These are phyloP conservation scores for Diplazon laetatorius DNA, from an alignment of 2,888 invertebrate species.

Conservation along the genomic window DNA sequence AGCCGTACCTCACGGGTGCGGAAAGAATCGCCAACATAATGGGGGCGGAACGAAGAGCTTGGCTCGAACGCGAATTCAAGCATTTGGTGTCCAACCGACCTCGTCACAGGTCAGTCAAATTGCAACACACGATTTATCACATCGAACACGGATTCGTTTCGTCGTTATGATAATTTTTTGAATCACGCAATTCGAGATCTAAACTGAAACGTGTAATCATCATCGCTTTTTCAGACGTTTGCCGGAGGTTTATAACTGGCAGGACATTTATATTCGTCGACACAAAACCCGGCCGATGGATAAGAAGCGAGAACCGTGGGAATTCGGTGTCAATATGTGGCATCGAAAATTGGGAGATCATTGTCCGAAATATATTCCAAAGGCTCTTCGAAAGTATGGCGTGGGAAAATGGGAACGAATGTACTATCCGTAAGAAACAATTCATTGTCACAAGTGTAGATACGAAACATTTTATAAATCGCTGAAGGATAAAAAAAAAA, in stretches of 20 bases:
- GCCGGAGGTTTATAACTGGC: slow-evolving; percentile 92
- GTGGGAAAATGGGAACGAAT: slow-evolving; percentile 87
- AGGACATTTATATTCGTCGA: slow-evolving; percentile 90
- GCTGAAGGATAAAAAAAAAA: too few species aligned
- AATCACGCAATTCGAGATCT: too few species aligned
- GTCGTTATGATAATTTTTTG: slow-evolving; percentile 13
- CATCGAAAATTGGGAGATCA: slow-evolving; percentile 88
- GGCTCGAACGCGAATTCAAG: slow-evolving; percentile 89
- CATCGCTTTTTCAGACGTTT: slow-evolving; percentile 80
- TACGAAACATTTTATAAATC: slow-evolving; percentile 54
- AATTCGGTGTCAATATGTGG: slow-evolving; percentile 86
- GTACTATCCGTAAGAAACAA: slow-evolving; percentile 85
- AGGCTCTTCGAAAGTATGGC: slow-evolving; percentile 85
- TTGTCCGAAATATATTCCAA: slow-evolving; percentile 88
- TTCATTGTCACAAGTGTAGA: slow-evolving; percentile 48
- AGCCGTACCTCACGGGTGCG: slow-evolving; percentile 88
- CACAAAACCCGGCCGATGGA: slow-evolving; percentile 88
- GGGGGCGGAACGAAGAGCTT: slow-evolving; percentile 87
- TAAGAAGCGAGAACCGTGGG: slow-evolving; percentile 88
- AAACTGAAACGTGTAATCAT: too few species aligned
- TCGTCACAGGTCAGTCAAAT: slow-evolving; percentile 81
- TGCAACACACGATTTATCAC: not conserved
- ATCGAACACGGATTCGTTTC: not conserved
- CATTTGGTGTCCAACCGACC: slow-evolving; percentile 88
- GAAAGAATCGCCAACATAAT: slow-evolving; percentile 87